phyloP scores from a whole-genome alignment of 1,140 invertebrate genomes.

The Schlechtendalia chinensis region DNA sequence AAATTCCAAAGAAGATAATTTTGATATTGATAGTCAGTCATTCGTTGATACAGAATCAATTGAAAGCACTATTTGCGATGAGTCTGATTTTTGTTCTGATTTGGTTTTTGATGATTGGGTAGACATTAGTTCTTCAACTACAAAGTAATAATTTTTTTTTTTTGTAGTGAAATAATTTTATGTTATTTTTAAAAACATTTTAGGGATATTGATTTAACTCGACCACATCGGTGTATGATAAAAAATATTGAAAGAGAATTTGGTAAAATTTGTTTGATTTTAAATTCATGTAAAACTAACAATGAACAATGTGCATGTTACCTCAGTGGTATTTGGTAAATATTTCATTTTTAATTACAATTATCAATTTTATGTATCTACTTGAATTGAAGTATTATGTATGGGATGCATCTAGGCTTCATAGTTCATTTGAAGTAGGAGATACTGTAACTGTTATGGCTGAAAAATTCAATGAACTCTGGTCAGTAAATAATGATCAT shows the following conservation, averaged over 20 bases:
- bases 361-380: neutral
- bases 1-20: neutral
- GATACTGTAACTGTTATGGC: conserved; percentile 52
- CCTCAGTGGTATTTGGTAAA: conserved; percentile 40
- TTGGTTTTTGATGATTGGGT: conserved; percentile 29
- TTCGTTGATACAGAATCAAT: neutral
- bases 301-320: neutral
- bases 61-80: conserved; percentile 11
- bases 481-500: conserved; percentile 60
- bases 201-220: conserved; percentile 32
- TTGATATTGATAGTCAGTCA: conserved; percentile 18
- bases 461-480: conserved; percentile 53
- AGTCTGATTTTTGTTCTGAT: conserved; percentile 18
- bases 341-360: neutral
- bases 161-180: neutral
- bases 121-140: neutral
- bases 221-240: conserved; percentile 18
- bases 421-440: conserved; percentile 47
- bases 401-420: conserved; percentile 25
- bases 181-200: neutral
- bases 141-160: neutral
- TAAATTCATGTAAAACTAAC: conserved; percentile 1
- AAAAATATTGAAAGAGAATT: conserved; percentile 8
- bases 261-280: conserved; percentile 15
- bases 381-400: neutral